Base-by-base conservation (phyloP, 2,797 vertebrate species). In the Emydoidea blandingii region DNA sequence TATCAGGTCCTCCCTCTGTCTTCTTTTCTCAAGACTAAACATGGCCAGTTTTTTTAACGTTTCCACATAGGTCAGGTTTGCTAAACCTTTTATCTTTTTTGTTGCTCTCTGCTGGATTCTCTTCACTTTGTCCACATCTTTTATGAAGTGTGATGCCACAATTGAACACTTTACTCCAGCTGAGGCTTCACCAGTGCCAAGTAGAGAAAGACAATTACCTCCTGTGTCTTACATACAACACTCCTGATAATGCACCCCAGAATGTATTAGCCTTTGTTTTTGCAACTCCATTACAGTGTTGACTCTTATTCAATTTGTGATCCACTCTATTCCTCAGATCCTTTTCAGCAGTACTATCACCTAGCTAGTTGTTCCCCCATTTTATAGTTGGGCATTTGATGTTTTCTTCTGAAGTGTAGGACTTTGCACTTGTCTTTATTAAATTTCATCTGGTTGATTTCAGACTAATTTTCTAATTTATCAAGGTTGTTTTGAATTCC, bases 1-100 rank as follows among this genome's bases (percentile, higher is more conserved):
- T 23, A 68, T 37, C 65, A 68, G 65, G n/a, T 68, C 9, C 19
- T 6, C 19, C n/a, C n/a, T 23, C 74, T 0, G 0, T 53, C 65
- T 62, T 37, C 50, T 84, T 50, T 15, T 91, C 81, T 90, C 25
- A 68, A 37, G n/a, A 68, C 18, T 37, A 37, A 68, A 23, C 65
- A 68, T 37, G 65, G n/a, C 16, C 19, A 37, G 18, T 21, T 37
- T 68, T 68, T 68, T 23, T 37, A 68, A 37, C n/a, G 8, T 68
- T 68, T 14, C 65, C 65, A 68, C 34, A 68, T 21, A 68, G 19
- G 34, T 37, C n/a, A 37, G 9, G n/a, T 68, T 68, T 68, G 37
- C 16, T 68, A 19, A 68, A 68, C 9, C 16, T 68, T 21, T 37
- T 68, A 21, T 37, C 18, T 37, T 68, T 68, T 68, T 68, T 37